Percentiles rank a stretch among this genome's conserved stretches.
These are phyloP conservation scores for Crocidura indochinensis DNA, from an alignment of 2,797 vertebrate species.

Conservation along the genomic window DNA sequence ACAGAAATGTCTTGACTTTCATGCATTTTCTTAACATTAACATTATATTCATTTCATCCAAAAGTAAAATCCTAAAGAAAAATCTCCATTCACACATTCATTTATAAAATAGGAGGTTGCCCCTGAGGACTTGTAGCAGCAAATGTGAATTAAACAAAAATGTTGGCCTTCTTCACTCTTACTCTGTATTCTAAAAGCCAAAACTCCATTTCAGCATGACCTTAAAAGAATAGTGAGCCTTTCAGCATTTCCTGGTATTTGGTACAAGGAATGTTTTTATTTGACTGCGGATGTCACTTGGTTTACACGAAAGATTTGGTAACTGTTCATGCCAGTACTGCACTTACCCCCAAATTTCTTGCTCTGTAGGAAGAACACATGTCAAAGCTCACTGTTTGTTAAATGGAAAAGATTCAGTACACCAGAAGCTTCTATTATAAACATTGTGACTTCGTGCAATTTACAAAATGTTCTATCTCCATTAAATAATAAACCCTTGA, in stretches of 20 bases:
- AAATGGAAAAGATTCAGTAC: conserved; percentile 91
- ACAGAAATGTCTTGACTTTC: conserved; percentile 87
- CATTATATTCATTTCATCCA: conserved; percentile 89
- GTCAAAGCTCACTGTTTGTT: conserved; percentile 92
- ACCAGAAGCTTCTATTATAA: conserved; percentile 93
- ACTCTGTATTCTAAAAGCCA: conserved; percentile 90
- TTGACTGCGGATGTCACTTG: conserved; percentile 93
- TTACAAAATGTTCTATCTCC: conserved; percentile 94
- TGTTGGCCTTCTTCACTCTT: conserved; percentile 88
- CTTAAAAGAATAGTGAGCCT: conserved; percentile 91
- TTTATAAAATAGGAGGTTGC: conserved; percentile 87
- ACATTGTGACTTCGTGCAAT: conserved; percentile 93
- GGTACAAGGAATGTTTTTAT: conserved; percentile 92
- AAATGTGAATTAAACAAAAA: conserved; percentile 90
- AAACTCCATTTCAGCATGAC: conserved; percentile 92
- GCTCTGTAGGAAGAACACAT: conserved; percentile 92
- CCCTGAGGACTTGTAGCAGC: conserved; percentile 89
- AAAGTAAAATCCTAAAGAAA: conserved; percentile 90
- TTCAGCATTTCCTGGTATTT: conserved; percentile 93
- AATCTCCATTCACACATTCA: conserved; percentile 87
- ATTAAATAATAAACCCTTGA: conserved; percentile 94
- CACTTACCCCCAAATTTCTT: conserved; percentile 93
- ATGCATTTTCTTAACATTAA: conserved; percentile 87
- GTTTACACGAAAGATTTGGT: conserved; percentile 94
- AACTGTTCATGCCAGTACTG: conserved; percentile 91